phyloP scores from a whole-genome alignment of 23 tunicate genomes.

The Trididemnum clinides region DNA sequence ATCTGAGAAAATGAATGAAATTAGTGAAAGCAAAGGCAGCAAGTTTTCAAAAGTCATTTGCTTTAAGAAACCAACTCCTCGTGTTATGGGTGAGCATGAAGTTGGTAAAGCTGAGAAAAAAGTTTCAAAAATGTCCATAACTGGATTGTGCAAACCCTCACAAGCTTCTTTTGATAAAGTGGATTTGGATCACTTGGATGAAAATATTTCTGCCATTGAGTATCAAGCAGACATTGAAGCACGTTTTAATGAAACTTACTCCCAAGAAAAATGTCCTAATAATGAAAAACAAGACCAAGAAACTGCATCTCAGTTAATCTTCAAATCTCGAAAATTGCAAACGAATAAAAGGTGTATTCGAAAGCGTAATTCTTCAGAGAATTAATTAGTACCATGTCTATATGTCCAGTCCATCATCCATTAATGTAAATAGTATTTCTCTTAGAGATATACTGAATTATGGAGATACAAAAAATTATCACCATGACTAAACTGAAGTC shows the following conservation, averaged over 20 bases:
- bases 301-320: no score
- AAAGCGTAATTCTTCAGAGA: not conserved
- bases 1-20: not conserved
- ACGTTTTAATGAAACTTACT: constrained; percentile 19
- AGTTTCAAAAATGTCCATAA: not conserved
- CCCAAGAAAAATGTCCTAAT: no score
- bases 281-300: no score
- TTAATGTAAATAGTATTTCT: no score
- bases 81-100: constrained; percentile 11
- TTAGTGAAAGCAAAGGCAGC: not conserved
- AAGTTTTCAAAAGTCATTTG: not conserved
- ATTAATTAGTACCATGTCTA: no score
- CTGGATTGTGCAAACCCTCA: not conserved
- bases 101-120: not conserved
- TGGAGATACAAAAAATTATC: no score
- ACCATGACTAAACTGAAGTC: no score
- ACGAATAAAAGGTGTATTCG: not conserved
- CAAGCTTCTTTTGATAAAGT: constrained; percentile 27
- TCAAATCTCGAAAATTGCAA: not conserved
- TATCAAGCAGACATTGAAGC: constrained; percentile 48
- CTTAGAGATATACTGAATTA: no score
- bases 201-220: constrained; percentile 37
- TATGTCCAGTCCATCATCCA: no score
- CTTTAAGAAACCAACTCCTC: constrained; percentile 31
- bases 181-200: constrained; percentile 40